Base-by-base conservation (phyloP, 2,888 invertebrate species). In the Gastrophysa polygoni region DNA sequence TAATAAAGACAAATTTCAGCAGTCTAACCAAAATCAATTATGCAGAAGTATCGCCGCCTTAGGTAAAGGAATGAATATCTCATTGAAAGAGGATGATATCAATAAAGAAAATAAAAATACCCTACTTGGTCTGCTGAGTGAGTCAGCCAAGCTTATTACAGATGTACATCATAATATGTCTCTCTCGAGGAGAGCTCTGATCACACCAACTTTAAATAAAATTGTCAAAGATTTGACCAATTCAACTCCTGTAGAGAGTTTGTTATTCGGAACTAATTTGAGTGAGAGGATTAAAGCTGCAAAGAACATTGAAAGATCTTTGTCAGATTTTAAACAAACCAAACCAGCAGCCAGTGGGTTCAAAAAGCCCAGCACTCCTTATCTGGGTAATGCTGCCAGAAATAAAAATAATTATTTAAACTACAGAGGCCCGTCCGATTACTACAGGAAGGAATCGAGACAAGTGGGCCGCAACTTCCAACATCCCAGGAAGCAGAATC, bases 21-120 rank as follows among this genome's bases (percentile, higher is more conserved):
- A 24, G 28, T 21, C 28, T 2, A 49, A 24, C 48, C 48, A 49
- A 24, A 50, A 50, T 29, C 49, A 50, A 29, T 50, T 50, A n/a
- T 28, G 49, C 16, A 28, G 14, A 8, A 18, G 49, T 14, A 16
- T 50, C 29, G 29, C 29, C 8, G 49, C 49, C 11, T 14, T 50
- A 50, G 49, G 49, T 6, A 18, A 16, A 29, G 28, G 49, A 16
- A 50, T 50, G 16, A 50, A 50, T 14, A 50, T 32, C 5, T 7
- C 17, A 16, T 50, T 50, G 14, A 50, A 29, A 17, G 49, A 50
- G 29, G 29, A 50, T 20, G 49, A 50, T 16, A 32, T 24, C 24
- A 24, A 48, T 28, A 48, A 50, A 16, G 32, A 50, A 29, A 50
- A 50, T 29, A 50, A 28, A 14, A 28, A 49, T n/a, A 28, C 14